A percentile compares a stretch with the other conserved stretches of the same genome.
Conservation (phyloP, 2,888 invertebrate species). For the Drymonia ruficornis region DNA sequence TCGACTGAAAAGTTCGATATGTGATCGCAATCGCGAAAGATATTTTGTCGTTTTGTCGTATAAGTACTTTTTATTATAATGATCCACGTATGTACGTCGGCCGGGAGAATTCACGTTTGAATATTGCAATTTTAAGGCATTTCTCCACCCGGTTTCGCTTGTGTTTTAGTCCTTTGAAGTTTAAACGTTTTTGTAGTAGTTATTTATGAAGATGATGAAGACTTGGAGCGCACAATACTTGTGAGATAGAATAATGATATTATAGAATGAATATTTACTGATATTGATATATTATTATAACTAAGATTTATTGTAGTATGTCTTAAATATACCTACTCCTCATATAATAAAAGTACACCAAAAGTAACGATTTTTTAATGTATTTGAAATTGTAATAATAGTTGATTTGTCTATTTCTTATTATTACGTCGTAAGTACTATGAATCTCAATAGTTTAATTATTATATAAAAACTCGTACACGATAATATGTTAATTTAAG, state of each 20-base stretch:
- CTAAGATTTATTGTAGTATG: constrained; percentile 35
- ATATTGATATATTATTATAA: constrained; percentile 51
- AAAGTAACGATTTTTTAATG: background rate
- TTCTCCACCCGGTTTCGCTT: constrained; percentile 25
- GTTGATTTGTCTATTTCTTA: background rate
- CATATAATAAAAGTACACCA: constrained; percentile 14
- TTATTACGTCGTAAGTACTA: background rate
- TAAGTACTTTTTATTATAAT: constrained; percentile 8
- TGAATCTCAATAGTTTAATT: background rate
- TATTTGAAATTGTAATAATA: background rate
- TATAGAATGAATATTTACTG: constrained; percentile 62
- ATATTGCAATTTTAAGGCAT: constrained; percentile 17
- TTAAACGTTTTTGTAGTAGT: constrained; percentile 54
- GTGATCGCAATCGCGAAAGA: constrained; percentile 14
- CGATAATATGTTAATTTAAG: no score
- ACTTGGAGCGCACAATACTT: constrained; percentile 80
- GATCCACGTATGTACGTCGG: constrained; percentile 18
- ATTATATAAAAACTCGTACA: background rate
- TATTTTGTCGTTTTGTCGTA: constrained; percentile 4
- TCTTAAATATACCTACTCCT: constrained; percentile 38
- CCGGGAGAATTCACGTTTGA: constrained; percentile 20
- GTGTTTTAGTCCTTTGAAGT: constrained; percentile 33
- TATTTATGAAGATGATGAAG: constrained; percentile 64
- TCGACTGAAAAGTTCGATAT: background rate
- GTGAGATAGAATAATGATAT: constrained; percentile 72